These are phyloP conservation scores for Phoeniculus purpureus DNA, from an alignment of 2,797 vertebrate species.

Conservation along the genomic window DNA sequence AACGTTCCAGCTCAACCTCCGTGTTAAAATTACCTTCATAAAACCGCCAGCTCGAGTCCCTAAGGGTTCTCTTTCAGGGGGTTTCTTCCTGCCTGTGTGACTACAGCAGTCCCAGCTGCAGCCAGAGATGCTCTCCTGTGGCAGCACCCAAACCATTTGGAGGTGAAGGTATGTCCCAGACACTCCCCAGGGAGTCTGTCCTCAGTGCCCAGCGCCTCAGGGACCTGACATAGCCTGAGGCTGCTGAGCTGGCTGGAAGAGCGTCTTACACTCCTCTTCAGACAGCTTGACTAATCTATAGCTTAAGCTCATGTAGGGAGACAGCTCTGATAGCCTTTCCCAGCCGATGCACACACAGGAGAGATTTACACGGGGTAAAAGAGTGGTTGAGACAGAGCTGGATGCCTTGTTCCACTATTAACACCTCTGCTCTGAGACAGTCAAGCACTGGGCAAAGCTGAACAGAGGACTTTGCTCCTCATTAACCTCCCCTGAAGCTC, in stretches of 20 bases:
- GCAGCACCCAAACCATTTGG: rapidly evolving
- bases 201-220: neutral
- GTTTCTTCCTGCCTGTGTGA: neutral
- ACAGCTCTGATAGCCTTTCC: neutral
- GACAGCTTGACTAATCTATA: neutral
- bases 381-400: rapidly evolving
- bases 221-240: too few species aligned
- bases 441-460: neutral
- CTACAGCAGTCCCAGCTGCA: rapidly evolving
- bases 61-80: neutral
- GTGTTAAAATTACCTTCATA: neutral
- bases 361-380: neutral
- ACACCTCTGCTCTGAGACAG: neutral
- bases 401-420: neutral
- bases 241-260: neutral
- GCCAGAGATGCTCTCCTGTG: rapidly evolving
- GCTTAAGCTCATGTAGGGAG: neutral
- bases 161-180: neutral
- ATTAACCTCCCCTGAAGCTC: neutral
- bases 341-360: neutral
- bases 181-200: neutral
- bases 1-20: slow-evolving; percentile 51
- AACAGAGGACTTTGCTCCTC: neutral
- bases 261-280: rapidly evolving
- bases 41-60: slow-evolving; percentile 30